These are phyloP conservation scores for Aurelia sp. DNA, from an alignment of 30 jellyfish, hydroid and myxozoan genomes.

Conservation along the genomic window DNA sequence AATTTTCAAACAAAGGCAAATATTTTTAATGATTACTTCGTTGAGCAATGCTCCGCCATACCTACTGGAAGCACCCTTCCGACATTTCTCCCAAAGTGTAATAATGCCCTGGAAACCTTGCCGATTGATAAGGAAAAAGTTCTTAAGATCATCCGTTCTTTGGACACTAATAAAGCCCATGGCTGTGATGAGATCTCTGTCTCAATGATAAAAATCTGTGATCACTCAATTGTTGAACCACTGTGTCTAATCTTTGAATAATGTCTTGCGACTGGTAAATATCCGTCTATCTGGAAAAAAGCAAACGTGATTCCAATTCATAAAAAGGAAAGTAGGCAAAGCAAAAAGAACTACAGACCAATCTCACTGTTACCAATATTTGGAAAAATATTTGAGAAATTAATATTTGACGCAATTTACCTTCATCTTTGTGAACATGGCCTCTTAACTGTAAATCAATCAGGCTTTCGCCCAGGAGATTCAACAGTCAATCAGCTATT, in stretches of 20 bases:
- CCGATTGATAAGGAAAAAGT: background rate
- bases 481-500: no score
- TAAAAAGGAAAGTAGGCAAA: no score
- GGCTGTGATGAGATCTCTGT: background rate
- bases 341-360: no score
- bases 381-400: no score
- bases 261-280: background rate
- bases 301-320: no score
- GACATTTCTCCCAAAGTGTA: background rate
- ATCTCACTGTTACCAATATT: background rate
- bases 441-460: no score
- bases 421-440: no score
- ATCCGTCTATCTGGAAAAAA: background rate
- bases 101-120: background rate
- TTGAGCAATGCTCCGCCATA: background rate
- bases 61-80: background rate
- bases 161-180: background rate
- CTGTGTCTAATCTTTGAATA: background rate
- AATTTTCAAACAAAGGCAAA: no score
- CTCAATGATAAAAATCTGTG: background rate
- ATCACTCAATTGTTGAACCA: background rate
- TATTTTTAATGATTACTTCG: background rate
- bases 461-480: no score
- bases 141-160: background rate
- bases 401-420: no score